Evolutionary conservation across 2,797 vertebrate genomes (phyloP).

Genomic region (Apodemus agrarius): DNA sequence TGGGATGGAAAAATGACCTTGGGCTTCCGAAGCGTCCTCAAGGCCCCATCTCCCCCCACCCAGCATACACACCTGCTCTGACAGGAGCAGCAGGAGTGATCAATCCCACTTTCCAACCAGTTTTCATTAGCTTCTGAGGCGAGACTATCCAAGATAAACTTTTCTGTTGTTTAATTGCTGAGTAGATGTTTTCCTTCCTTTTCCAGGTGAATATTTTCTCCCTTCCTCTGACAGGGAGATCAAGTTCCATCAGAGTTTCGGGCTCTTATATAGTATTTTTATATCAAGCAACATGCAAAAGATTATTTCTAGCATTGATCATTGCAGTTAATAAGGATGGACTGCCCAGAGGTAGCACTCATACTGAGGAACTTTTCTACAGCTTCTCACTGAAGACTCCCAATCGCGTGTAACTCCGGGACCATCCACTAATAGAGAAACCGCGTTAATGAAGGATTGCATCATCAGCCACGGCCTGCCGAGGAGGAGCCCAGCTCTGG

Average conservation of each 20-base stretch:
- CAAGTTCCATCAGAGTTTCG: slow-evolving; percentile 36
- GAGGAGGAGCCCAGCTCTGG: slow-evolving; percentile 86
- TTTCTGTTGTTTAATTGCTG: slow-evolving; percentile 48
- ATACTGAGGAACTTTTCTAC: slow-evolving; percentile 73
- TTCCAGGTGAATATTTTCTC: slow-evolving; percentile 60
- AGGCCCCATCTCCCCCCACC: accelerated
- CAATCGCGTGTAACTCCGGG: slow-evolving; percentile 88
- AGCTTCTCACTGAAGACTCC: slow-evolving; percentile 84
- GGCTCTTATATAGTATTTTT: slow-evolving; percentile 15
- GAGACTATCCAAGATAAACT: slow-evolving; percentile 7
- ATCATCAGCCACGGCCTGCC: slow-evolving; percentile 90
- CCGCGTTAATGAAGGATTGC: slow-evolving; percentile 93
- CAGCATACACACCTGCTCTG: neutral
- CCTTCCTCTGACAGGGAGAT: slow-evolving; percentile 39
- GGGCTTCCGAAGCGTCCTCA: neutral
- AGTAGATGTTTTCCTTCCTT: slow-evolving; percentile 59
- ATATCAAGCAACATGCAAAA: slow-evolving; percentile 47
- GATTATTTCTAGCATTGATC: slow-evolving; percentile 60
- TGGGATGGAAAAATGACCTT: neutral
- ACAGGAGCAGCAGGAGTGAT: neutral
- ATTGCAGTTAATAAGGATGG: slow-evolving; percentile 61
- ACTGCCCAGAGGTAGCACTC: slow-evolving; percentile 76
- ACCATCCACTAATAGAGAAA: slow-evolving; percentile 92
- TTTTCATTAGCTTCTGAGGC: slow-evolving; percentile 26
- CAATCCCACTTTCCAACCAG: neutral